Evolutionary conservation across 1,140 invertebrate species (phyloP), one percentile per base, ranked within the genome.

Genomic region (Drosophila quadrilineata): DNA sequence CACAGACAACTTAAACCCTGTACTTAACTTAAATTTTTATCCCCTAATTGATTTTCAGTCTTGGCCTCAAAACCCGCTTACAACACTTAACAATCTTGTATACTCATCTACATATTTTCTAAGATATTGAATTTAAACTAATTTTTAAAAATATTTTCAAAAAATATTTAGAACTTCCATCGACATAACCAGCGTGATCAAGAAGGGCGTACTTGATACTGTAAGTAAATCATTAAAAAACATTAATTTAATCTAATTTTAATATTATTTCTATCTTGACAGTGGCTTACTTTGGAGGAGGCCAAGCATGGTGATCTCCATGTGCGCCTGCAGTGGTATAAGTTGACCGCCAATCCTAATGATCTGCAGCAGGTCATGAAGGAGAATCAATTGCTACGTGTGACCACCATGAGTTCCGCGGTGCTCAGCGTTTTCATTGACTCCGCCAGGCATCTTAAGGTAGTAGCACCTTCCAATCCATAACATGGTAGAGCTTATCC

Each of bases 221-320:
- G 94, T 95, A 88, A 93, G 92, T 91, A 63, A n/a, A n/a, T n/a
- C n/a, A n/a, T n/a, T n/a, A n/a, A n/a, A n/a, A n/a, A n/a, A n/a
- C n/a, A n/a, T n/a, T 56, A 17, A 26, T 19, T 4, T 36, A 3
- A 26, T 6, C 4, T 6, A 5, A 0, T 3, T 16, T 31, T 2
- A n/a, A 1, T 12, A 6, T 0, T 45, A 12, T 8, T 5, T 16
- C 10, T 6, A 10, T 29, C 2, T 69, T 73, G 91, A 90, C 2
- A 98, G 96, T 98, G 97, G 97, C 92, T 98, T 45, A 95, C 96
- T 0, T 91, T 99, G 60, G 97, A 98, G 90, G 95, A 98, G 91
- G 97, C 96, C 2, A 98, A 97, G 90, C 96, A 96, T 85, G 98
- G 98, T 26, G 94, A 96, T 91, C 92, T 99, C 1, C 96, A 98